Conservation (phyloP, 2,888 invertebrate genomes). For the Temnothorax rugatulus region DNA sequence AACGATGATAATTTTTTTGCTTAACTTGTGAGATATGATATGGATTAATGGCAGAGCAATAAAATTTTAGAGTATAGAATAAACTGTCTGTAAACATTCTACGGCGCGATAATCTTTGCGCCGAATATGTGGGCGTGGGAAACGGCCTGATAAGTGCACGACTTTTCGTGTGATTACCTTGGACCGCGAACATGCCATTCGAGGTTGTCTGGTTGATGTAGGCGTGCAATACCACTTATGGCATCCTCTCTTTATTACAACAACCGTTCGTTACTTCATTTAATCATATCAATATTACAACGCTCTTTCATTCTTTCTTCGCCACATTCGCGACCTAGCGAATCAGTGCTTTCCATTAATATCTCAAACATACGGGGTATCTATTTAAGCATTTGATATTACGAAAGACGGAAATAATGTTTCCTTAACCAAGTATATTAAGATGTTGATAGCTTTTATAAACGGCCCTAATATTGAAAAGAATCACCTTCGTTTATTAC, state of each 20-base stretch:
- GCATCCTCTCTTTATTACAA: conserved; percentile 22
- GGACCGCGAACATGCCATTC: conserved; percentile 25
- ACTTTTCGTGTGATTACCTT: conserved; percentile 47
- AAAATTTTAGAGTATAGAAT: conserved; percentile 9
- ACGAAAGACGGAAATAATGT: neutral
- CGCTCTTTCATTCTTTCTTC: neutral
- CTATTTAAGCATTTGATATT: neutral
- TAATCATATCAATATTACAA: conserved; percentile 34
- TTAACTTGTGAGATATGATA: neutral
- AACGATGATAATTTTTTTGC: neutral
- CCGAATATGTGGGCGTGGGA: conserved; percentile 42
- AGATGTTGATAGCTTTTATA: neutral
- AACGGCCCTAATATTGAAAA: neutral
- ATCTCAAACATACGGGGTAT: neutral
- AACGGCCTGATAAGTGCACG: conserved; percentile 48
- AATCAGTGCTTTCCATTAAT: neutral
- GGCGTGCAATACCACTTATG: conserved; percentile 43
- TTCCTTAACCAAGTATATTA: neutral
- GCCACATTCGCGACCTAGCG: neutral
- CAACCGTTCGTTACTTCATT: conserved; percentile 40
- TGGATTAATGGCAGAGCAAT: neutral
- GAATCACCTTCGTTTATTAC: neutral
- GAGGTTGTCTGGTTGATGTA: conserved; percentile 49
- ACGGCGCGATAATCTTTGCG: conserved; percentile 7
- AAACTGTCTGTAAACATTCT: neutral